Percentiles rank a stretch among this genome's conserved stretches.
phyloP scores from a whole-genome alignment of 2,888 invertebrate genomes.

The Lycia hirtaria region DNA sequence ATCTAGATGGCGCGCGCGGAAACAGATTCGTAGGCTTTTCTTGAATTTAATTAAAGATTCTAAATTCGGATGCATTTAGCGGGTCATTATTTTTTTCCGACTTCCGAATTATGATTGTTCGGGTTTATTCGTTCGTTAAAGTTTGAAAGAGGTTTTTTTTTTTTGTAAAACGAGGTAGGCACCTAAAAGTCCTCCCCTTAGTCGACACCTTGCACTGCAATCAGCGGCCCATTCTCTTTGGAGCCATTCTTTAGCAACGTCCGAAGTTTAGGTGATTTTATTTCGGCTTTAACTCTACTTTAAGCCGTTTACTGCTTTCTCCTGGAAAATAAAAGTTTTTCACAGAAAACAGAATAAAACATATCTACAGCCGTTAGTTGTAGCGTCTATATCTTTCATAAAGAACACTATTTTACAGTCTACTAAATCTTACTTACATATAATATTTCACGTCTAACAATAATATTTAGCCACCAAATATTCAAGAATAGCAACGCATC shows the following conservation, averaged over 20 bases:
- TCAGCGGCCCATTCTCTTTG: constrained; percentile 57
- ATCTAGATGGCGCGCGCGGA: constrained; percentile 40
- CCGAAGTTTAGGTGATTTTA: constrained; percentile 24
- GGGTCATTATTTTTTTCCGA: not conserved
- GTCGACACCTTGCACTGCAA: constrained; percentile 51
- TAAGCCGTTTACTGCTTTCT: not conserved
- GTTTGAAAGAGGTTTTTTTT: constrained; percentile 16
- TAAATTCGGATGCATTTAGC: constrained; percentile 11
- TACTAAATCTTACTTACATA: not conserved
- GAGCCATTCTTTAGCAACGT: constrained; percentile 30
- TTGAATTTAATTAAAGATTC: constrained; percentile 25
- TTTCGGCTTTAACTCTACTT: constrained; percentile 11
- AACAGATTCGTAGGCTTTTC: constrained; percentile 31
- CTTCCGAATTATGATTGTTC: constrained; percentile 14
- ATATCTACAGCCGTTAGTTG: not conserved
- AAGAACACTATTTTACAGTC: not conserved
- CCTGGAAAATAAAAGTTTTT: constrained; percentile 6
- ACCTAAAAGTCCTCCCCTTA: constrained; percentile 40
- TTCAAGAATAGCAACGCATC: constrained; percentile 26
- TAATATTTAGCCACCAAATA: constrained; percentile 8
- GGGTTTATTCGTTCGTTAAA: constrained; percentile 9
- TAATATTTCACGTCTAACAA: not conserved
- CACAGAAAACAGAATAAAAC: not conserved
- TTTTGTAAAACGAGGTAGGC: constrained; percentile 44
- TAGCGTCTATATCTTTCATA: not conserved